Evolutionary conservation across 2,113 vertebrate species (phyloP).

Genomic region (Apodemus speciosus): DNA sequence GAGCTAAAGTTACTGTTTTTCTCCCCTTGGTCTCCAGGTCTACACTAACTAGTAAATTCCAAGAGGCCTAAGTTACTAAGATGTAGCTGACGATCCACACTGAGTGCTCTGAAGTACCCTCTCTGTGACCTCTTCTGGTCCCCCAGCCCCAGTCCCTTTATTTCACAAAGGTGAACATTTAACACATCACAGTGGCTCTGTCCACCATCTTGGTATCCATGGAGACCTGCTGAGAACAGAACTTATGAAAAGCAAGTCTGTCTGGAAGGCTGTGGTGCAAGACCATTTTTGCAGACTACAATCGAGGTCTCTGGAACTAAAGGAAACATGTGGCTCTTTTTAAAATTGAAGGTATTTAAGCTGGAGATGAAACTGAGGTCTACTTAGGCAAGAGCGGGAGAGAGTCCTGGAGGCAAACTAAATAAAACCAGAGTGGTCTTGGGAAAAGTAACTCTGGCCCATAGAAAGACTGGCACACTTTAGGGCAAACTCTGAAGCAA

Average conservation of each 20-base stretch:
- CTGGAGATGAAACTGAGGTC: not conserved
- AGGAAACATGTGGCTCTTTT: not conserved
- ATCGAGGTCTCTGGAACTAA: not conserved
- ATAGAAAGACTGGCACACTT: too few relatives aligned
- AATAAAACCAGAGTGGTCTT: not conserved
- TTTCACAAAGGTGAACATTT: not conserved
- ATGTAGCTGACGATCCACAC: not conserved
- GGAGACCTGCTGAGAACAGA: not conserved
- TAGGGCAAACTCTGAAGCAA: too few relatives aligned
- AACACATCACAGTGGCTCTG: not conserved
- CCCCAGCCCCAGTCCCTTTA: not conserved
- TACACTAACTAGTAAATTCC: not conserved
- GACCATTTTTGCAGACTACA: not conserved
- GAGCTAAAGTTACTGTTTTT: not conserved
- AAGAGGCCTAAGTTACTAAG: not conserved
- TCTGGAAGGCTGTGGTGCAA: not conserved
- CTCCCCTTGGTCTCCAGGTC: not conserved
- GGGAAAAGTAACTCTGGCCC: too few relatives aligned
- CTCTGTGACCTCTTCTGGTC: not conserved
- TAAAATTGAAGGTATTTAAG: not conserved
- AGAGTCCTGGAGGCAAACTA: not conserved
- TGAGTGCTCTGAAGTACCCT: not conserved
- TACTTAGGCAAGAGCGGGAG: not conserved
- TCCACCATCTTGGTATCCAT: not conserved
- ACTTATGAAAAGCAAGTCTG: not conserved